These are phyloP conservation scores for Oryzias woworae DNA, from an alignment of 2,113 vertebrate genomes.

Conservation along the genomic window DNA sequence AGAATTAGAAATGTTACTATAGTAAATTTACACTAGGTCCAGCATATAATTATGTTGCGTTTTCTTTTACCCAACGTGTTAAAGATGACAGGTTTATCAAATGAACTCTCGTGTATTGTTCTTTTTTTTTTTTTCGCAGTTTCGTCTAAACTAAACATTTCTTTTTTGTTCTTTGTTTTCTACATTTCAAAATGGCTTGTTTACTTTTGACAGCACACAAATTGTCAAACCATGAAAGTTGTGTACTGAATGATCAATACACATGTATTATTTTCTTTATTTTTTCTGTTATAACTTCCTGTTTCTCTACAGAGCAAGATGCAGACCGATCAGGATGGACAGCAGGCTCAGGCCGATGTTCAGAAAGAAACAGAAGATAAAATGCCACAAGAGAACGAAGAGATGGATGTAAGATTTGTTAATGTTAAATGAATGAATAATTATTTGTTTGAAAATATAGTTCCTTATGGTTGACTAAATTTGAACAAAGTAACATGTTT, in stretches of 20 bases:
- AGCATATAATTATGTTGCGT: no score
- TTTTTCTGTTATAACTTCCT: background rate
- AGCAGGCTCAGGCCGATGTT: constrained; percentile 79
- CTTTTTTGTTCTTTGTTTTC: no score
- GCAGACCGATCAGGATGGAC: constrained; percentile 93
- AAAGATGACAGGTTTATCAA: no score
- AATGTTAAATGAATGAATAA: background rate
- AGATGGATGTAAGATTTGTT: constrained; percentile 88
- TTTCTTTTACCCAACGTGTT: no score
- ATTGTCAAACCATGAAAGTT: no score
- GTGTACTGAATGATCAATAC: no score
- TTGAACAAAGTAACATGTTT: background rate
- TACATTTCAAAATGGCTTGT: no score
- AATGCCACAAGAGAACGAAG: constrained; percentile 83
- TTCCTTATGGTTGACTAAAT: background rate
- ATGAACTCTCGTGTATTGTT: background rate
- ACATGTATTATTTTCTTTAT: background rate
- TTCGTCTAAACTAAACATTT: background rate
- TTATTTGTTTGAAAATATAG: background rate
- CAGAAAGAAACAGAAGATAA: constrained; percentile 82
- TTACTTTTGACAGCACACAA: no score
- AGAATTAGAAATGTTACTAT: no score
- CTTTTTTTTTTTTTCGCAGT: background rate
- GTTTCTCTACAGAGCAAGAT: constrained; percentile 82
- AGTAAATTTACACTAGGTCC: no score